phyloP scores from a whole-genome alignment of 2,888 invertebrate species.

The Lochmaea crataegi region DNA sequence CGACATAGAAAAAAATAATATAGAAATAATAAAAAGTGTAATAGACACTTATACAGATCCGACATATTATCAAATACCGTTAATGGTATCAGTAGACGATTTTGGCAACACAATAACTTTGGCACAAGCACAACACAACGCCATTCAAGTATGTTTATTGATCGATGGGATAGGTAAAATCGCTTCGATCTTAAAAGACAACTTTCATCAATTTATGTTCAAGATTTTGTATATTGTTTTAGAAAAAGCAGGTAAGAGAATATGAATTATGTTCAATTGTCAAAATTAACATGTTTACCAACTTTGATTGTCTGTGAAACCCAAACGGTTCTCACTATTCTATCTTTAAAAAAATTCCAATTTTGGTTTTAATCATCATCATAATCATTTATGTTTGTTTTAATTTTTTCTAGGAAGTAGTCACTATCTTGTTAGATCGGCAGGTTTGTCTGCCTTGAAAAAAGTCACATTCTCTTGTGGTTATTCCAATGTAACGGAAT shows the following conservation, averaged over 20 bases:
- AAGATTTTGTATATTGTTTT: conserved; percentile 76
- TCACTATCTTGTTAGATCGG: conserved; percentile 72
- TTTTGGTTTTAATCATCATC: too few species aligned
- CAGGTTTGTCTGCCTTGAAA: conserved; percentile 71
- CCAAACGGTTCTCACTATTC: too few species aligned
- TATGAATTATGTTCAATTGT: neutral
- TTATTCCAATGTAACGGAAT: conserved; percentile 68
- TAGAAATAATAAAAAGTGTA: conserved; percentile 47
- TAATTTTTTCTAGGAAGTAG: conserved; percentile 69
- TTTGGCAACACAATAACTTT: conserved; percentile 55
- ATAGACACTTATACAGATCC: conserved; percentile 66
- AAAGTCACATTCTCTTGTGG: conserved; percentile 71
- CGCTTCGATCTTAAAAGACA: conserved; percentile 67
- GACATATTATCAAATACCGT: conserved; percentile 68
- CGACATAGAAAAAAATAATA: conserved; percentile 28
- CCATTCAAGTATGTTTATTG: conserved; percentile 75
- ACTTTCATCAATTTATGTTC: conserved; percentile 73
- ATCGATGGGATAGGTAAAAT: conserved; percentile 77
- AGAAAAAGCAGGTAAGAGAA: conserved; percentile 74
- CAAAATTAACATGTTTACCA: too few species aligned
- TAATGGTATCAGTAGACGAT: conserved; percentile 59
- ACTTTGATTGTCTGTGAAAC: too few species aligned
- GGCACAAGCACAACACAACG: conserved; percentile 69
- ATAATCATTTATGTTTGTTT: too few species aligned
- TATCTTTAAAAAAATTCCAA: too few species aligned